A percentile compares a stretch with the other conserved stretches of the same genome.
These are phyloP conservation scores for Anagyrus pseudococci DNA, from an alignment of 2,888 invertebrate species.

Conservation along the genomic window DNA sequence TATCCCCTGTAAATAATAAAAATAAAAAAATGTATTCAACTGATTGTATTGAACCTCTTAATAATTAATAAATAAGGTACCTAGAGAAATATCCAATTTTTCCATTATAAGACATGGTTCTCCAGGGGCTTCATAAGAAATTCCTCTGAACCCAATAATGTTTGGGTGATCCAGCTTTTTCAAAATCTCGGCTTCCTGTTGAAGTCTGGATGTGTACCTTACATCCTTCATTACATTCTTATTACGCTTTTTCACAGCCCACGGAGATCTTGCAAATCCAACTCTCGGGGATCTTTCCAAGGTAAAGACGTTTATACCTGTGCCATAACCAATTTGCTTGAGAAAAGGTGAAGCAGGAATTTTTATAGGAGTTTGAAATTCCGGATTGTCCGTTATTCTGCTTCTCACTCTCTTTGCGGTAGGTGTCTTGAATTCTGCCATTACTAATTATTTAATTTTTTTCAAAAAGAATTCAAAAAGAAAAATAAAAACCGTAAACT, in stretches of 20 bases:
- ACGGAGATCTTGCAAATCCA: constrained; percentile 77
- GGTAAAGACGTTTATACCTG: constrained; percentile 80
- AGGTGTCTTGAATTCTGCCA: constrained; percentile 56
- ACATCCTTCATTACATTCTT: constrained; percentile 58
- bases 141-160: constrained; percentile 78
- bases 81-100: constrained; percentile 75
- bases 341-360: constrained; percentile 80
- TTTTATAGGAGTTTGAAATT: constrained; percentile 52
- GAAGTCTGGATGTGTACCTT: constrained; percentile 67
- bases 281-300: constrained; percentile 75
- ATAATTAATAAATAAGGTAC: constrained; percentile 40
- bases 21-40: constrained; percentile 1
- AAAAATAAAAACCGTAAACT: no score
- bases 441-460: no score
- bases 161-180: constrained; percentile 78
- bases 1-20: constrained; percentile 62
- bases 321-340: constrained; percentile 76
- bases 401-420: constrained; percentile 43
- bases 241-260: constrained; percentile 83
- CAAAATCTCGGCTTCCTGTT: constrained; percentile 76
- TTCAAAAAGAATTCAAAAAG: no score
- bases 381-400: constrained; percentile 45
- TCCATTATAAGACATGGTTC: constrained; percentile 79
- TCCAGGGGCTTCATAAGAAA: constrained; percentile 65
- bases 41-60: background rate